Base-by-base conservation (phyloP, 2,113 vertebrate genomes). In the Lynx canadensis region DNA sequence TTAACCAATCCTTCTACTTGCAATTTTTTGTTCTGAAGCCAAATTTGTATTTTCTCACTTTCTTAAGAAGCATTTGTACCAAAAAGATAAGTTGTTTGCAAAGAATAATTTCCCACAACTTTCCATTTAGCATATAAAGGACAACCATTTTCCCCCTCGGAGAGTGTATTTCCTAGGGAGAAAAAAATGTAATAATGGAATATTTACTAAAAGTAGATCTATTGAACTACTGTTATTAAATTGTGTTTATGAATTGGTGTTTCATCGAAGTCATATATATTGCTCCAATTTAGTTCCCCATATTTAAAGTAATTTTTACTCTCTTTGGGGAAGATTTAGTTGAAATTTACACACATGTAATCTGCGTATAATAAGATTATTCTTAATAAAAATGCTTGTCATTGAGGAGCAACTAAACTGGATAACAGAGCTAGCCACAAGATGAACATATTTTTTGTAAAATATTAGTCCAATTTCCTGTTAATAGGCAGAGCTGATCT, bases 1-100 rank as follows among this genome's bases (percentile, higher is more conserved):
- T 89, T 74, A 78, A 50, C 29, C 15, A 55, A 1, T 94, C 18
- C 63, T 93, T 92, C 69, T 74, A 80, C 45, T 50, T 60, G 14
- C 36, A 36, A 71, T 57, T 94, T 83, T 95, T 95, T 94, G 80
- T 91, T 94, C 89, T 79, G 7, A 93, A 88, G 86, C 33, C 89
- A 95, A 57, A 89, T 93, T 79, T 68, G 15, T 91, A 38, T 84
- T 92, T 93, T 88, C 78, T 91, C 50, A 55, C 50, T 80, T 87
- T 96, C 45, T 80, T 88, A 90, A 87, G 78, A 89, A 97, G 73
- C 4, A 31, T 84, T 80, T 73, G 9, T 89, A 36, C 52, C 76
- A 81, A 66, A 95, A 95, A 45, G 31, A 55, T 52, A 83, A 63
- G 1, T 52, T 91, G 18, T 52, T 90, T 96, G 76, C 21, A 78